Evolutionary conservation across 2,113 vertebrate genomes (phyloP), one percentile per base, ranked within the genome.

Genomic region (Pteropus alecto): DNA sequence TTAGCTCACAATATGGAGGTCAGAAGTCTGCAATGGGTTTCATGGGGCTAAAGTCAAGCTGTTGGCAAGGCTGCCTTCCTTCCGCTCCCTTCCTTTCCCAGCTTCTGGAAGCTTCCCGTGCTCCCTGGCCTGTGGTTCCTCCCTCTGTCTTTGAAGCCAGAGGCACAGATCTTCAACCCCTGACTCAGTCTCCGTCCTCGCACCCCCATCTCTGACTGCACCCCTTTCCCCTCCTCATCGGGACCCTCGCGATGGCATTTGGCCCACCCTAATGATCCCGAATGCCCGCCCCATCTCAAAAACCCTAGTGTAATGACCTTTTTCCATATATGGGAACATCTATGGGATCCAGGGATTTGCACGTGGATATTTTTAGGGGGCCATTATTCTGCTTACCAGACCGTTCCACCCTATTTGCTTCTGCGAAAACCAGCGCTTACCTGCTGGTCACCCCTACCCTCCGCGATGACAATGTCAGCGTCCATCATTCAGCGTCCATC

Each of bases 101-200:
- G 48, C 48, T 12, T 48, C 13, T 3, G 46, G 48, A 15, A 13
- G 43, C 9, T 7, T 51, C 65, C 1, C 3, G 10, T 4, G 3
- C 16, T 6, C 18, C 48, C 1, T 16, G 51, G 24, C 10, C 8
- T 4, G 1, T 35, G 43, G 41, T 1, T 2, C 6, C 74, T 54
- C 65, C 65, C 24, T 48, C 46, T 35, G 13, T 5, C 43, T 30
- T 30, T 8, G 48, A 26, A 56, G 18, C 56, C 33, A 22, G 38
- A 19, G 19, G 33, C 22, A 18, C 2, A 41, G 54, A 3, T 18
- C 41, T 18, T 30, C 56, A 19, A 22, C 61, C 71, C n/a, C 19
- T 0, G 5, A n/a, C 63, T 38, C 60, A 0, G 56, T 6, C 6
- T 7, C 61, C 14, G 5, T 16, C 18, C n/a, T 33, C 61, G 41